Base-by-base conservation (phyloP, 2,113 vertebrate species). In the Cyanoderma ruficeps region DNA sequence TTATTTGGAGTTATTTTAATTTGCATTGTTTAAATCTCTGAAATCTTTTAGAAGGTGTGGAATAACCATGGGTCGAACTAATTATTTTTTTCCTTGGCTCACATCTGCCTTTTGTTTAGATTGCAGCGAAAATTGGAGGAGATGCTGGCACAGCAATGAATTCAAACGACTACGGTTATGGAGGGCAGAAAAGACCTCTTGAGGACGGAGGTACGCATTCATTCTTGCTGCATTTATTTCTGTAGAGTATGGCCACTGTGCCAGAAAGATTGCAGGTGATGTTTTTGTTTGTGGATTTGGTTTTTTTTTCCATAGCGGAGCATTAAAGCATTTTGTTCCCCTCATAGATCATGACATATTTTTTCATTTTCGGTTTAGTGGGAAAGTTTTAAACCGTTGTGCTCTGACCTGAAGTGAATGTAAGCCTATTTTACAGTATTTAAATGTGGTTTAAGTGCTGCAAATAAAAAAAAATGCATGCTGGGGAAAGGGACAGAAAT, bases 111-210 rank as follows among this genome's bases (percentile, higher is more conserved):
- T 85, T 56, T 67, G 96, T 97, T 69, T 96, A 99, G 99, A 99
- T 99, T 76, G 99, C 99, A 96, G 99, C 99, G 74, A 99, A 99
- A 98, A 99, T 99, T 80, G 99, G 99, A 61, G 99, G 99, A 35
- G 99, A 99, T 97, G 97, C 98, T 94, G 99, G 99, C 37, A 98
- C 98, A 50, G 98, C 99, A 78, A 98, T 99, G 90, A 98, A 98
- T 83, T 97, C 98, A 55, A 99, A 98, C 83, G 99, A 99, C 74
- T 99, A 99, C 95, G 98, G 98, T 96, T 99, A 99, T 93, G 98
- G 99, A 88, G 99, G 99, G 95, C 99, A 99, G 97, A 99, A 99
- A 98, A 99, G 99, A 97, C 99, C 99, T 95, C 98, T 99, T 94
- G 99, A 99, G 98, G 99, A 99, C 97, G 99, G 98, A 98, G 99